Base-by-base conservation (phyloP, 53 echinoderm and acorn worm species). In the Hippasteria phrygiana region DNA sequence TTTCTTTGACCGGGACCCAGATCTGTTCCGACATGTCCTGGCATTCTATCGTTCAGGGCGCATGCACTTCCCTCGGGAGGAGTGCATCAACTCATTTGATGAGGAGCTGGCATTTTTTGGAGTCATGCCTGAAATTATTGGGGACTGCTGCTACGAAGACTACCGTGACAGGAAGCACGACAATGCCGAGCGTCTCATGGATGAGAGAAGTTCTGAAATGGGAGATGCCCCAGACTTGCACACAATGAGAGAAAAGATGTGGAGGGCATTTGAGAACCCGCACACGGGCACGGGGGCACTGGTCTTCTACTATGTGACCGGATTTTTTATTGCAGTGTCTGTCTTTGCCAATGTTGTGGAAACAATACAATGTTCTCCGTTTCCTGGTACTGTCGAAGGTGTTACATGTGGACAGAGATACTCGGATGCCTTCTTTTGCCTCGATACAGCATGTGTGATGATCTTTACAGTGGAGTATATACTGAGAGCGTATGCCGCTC, bases 91-190 rank as follows among this genome's bases (percentile, higher is more conserved):
- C 56, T 89, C 97, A 33, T 97, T 97, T 43, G 97, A 97, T 37
- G 97, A 97, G 53, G 97, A 97, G 87, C 88, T 97, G 50, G 88
- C 95, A 40, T 97, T 97, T 86, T 97, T 97, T 71, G 95, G 95
- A 67, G 92, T 97, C 82, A 95, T 97, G 95, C 97, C 97, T 18
- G 97, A 97, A 82, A 97, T 97, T 47, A 97, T 97, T 28, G 97
- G 97, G 13, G 97, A 97, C 87, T 97, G 97, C 66, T 97, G 97
- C 90, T 97, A 97, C 64, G 97, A 97, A 70, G 97, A 97, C 51
- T 97, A 97, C 72, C 93, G 95, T 72, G 97, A 97, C 90, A 92
- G 95, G 73, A 95, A 95, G 75, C 83, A 95, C 63, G 97, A 97
- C 62, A 95, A 93, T 51, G 90, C 88, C 17, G 97, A 97, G 74